Evolutionary conservation across 2,113 vertebrate species (phyloP), one percentile per base, ranked within the genome.

Genomic region (Ascaphus truei): DNA sequence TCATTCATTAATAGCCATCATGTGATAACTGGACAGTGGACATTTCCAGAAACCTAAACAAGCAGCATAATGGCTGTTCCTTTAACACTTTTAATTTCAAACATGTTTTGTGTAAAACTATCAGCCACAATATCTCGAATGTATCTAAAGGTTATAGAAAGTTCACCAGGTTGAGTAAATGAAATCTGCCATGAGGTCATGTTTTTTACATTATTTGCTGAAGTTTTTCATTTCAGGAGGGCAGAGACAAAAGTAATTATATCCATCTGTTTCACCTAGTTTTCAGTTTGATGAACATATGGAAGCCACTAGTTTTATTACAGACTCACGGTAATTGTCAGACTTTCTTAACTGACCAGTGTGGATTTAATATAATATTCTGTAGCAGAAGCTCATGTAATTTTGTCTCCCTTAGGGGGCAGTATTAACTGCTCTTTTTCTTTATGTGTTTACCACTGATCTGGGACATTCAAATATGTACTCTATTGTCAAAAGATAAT

Each of bases 181-280:
- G 67, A 51, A 71, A 52, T 71, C 37, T 61, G 47, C 67, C 57
- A 61, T 71, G 67, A 71, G 67, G 67, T 71, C 67, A 71, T 71
- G 34, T 52, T 71, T 43, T 61, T 71, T 30, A 61, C 67, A 71
- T 68, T 68, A 69, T 61, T 52, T 61, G 47, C 39, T 61, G 45
- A 52, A 61, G 67, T 41, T 60, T 41, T 71, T 71, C 55, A 30
- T 39, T 71, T 60, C 45, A 71, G 45, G 15, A 39, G 34, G 34
- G 55, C 67, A 51, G 45, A 71, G 47, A 51, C 56, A 39, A 39
- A 51, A 41, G 34, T 71, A 71, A 71, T 71, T 30, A 60, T 25
- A 71, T 50, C 56, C 67, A 71, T 71, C 16, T 68, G 67, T 71
- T 53, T 5, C 26, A 53, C 51, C 51, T 16, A 57, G 30, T 22